A percentile compares a stretch with the other conserved stretches of the same genome.
Evolutionary conservation across 2,797 vertebrate genomes (phyloP).

Genomic region (Muraenolepis orangiensis): DNA sequence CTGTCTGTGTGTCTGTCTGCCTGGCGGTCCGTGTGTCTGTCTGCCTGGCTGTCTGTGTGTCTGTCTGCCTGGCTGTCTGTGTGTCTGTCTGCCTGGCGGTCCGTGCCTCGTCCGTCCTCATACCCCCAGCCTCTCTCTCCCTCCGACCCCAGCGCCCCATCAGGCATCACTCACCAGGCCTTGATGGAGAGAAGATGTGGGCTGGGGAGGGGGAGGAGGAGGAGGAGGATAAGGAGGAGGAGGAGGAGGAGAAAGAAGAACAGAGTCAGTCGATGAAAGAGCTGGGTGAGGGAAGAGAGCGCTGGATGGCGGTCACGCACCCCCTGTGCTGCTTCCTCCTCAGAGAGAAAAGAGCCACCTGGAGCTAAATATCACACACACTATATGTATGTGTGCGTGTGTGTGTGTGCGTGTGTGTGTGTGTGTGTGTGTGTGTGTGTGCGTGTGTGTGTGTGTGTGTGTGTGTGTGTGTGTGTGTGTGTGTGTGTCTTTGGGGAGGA

Average conservation of each 20-base stretch:
- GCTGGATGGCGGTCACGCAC: neutral
- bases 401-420: neutral
- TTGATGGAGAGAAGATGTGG: constrained; percentile 2
- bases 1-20: neutral
- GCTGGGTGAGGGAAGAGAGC: neutral
- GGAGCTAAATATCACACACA: neutral
- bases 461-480: too few relatives aligned
- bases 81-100: neutral
- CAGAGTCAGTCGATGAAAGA: neutral
- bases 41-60: neutral
- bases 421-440: too few relatives aligned
- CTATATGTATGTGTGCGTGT: neutral
- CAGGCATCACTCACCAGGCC: constrained; percentile 1
- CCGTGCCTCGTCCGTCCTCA: neutral
- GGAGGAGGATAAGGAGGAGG: constrained; percentile 2
- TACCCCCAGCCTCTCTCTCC: neutral
- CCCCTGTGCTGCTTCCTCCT: neutral
- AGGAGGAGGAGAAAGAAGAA: neutral
- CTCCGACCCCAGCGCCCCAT: neutral
- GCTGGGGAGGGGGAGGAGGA: neutral
- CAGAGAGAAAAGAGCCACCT: neutral
- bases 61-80: neutral
- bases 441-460: too few relatives aligned
- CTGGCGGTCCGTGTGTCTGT: neutral
- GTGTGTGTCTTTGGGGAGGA: too few relatives aligned